Evolutionary conservation across 2,113 vertebrate species (phyloP), one percentile per base, ranked within the genome.

Genomic region (Furnarius figulus): DNA sequence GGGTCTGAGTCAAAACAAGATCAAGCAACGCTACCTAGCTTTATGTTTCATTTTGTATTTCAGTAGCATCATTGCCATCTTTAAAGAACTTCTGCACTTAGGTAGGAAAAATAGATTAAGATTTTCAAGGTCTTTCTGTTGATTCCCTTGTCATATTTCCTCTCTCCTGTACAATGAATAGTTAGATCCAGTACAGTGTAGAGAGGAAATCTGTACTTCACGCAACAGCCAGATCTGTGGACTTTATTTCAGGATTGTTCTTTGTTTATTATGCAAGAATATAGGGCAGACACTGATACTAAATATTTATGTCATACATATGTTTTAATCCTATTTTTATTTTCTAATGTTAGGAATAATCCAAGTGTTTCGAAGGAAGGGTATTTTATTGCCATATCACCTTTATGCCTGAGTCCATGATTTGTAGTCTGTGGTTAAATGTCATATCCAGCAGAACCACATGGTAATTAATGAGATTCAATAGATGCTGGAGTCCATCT

Each of bases 91-190:
- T 6, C 71, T 55, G 28, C 66, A 49, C 40, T 42, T 39, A 14
- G 17, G 80, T 83, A 80, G 30, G 35, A 76, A 90, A 85, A 93
- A 83, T 2, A 55, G 50, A 82, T 85, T 27, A 53, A 61, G 74
- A 83, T 92, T 88, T 93, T 93, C 76, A 71, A 86, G 75, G 55
- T 70, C 16, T 79, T 85, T 85, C 49, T 75, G 31, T 76, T 85
- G n/a, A 81, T 89, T 70, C 18, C 23, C 68, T 76, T 94, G 49
- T 82, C 35, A 1, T 23, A 10, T 79, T 89, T 70, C n/a, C 88
- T 73, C 25, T 61, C 11, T 67, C 59, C 24, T 58, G n/a, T 61
- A 79, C 49, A 58, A 25, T 47, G 72, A 82, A 50, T 44, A 72
- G 31, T 68, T 78, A 62, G 55, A 83, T 63, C 39, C 47, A 40